phyloP scores from a whole-genome alignment of 2,113 vertebrate genomes.

The Platanista minor region DNA sequence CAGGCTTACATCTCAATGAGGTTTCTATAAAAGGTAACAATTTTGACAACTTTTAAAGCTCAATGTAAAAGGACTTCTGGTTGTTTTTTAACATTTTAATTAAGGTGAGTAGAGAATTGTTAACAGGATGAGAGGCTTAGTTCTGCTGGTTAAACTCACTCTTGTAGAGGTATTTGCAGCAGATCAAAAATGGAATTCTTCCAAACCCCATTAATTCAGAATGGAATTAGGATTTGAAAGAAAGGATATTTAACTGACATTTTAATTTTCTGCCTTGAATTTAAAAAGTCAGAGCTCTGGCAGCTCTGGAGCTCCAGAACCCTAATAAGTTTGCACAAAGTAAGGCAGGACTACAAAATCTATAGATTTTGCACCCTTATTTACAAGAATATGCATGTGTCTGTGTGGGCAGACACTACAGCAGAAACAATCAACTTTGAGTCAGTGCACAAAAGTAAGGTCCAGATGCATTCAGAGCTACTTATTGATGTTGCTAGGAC shows the following conservation, averaged over 20 bases:
- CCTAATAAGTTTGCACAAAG: neutral
- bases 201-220: constrained; percentile 37
- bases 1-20: neutral
- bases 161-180: neutral
- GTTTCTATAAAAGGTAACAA: neutral
- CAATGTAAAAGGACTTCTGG: neutral
- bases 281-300: neutral
- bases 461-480: neutral
- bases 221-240: constrained; percentile 18
- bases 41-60: constrained; percentile 28
- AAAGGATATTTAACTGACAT: constrained; percentile 9
- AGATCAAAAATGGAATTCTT: constrained; percentile 47
- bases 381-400: neutral
- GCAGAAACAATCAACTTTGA: neutral
- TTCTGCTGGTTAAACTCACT: constrained; percentile 21
- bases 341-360: neutral
- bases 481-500: neutral
- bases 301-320: neutral
- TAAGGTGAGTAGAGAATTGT: neutral
- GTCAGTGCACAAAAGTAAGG: neutral
- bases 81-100: constrained; percentile 51
- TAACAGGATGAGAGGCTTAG: constrained; percentile 13
- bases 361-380: neutral
- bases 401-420: neutral
- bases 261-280: constrained; percentile 45